Evolutionary conservation across 2,888 invertebrate species (phyloP).

Genomic region (Adelphocoris suturalis): DNA sequence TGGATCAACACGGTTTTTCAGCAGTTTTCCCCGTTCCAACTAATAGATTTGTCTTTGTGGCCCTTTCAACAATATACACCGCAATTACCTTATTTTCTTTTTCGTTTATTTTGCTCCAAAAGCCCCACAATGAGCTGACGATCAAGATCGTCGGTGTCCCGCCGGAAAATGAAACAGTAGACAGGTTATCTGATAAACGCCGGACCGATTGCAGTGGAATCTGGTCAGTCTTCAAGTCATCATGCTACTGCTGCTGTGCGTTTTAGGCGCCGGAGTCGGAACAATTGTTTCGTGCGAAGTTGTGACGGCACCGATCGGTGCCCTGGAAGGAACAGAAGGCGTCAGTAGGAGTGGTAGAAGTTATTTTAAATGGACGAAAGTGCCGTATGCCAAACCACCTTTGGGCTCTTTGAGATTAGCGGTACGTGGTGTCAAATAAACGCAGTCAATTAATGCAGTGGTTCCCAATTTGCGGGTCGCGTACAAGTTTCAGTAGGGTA

Average conservation of each 20-base stretch:
- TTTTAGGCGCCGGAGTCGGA: neutral
- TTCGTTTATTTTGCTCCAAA: neutral
- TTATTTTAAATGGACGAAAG: constrained; percentile 24
- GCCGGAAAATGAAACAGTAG: neutral
- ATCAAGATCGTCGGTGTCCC: neutral
- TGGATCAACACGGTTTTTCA: too few species aligned
- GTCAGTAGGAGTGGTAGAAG: neutral
- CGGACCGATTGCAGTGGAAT: neutral
- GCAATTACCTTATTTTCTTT: neutral
- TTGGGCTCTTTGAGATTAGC: constrained; percentile 15
- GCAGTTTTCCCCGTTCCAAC: neutral
- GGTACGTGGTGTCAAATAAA: neutral
- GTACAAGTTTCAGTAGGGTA: too few species aligned
- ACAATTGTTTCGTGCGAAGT: neutral
- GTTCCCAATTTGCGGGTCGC: too few species aligned
- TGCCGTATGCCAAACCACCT: constrained; percentile 46
- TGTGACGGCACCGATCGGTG: neutral
- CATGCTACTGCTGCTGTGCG: neutral
- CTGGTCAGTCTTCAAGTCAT: neutral
- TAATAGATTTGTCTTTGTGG: neutral
- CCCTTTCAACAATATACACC: neutral
- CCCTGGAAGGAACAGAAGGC: neutral
- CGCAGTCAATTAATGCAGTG: too few species aligned
- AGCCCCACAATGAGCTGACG: neutral
- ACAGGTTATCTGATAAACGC: neutral